Evolutionary conservation across 2,888 invertebrate species (phyloP).

Genomic region (Tipula vernalis): DNA sequence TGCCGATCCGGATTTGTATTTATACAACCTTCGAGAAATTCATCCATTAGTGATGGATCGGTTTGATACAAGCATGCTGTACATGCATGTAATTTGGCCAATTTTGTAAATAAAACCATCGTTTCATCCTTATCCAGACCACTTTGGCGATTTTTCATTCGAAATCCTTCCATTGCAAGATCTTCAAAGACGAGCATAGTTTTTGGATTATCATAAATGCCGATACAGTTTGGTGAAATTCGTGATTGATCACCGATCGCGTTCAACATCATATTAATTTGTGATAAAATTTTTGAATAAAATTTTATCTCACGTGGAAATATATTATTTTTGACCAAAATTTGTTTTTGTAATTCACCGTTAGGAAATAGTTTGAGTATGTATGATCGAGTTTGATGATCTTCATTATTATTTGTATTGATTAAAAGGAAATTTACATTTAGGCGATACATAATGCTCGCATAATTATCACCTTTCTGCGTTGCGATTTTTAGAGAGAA

Average conservation of each 20-base stretch:
- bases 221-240: slow-evolving; percentile 27
- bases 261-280: slow-evolving; percentile 26
- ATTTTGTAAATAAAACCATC: slow-evolving; percentile 37
- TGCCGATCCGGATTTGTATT: slow-evolving; percentile 31
- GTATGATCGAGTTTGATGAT: slow-evolving; percentile 27
- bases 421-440: slow-evolving; percentile 25
- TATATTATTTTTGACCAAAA: slow-evolving; percentile 26
- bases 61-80: slow-evolving; percentile 31
- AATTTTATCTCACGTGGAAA: slow-evolving; percentile 32
- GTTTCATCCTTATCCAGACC: slow-evolving; percentile 42
- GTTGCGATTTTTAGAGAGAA: slow-evolving; percentile 14
- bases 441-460: slow-evolving; percentile 33
- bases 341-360: slow-evolving; percentile 27
- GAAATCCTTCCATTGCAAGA: slow-evolving; percentile 39
- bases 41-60: slow-evolving; percentile 26
- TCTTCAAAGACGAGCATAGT: slow-evolving; percentile 41
- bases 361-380: slow-evolving; percentile 29
- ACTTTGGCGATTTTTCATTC: slow-evolving; percentile 37
- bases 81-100: slow-evolving; percentile 44
- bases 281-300: slow-evolving; percentile 30
- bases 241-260: slow-evolving; percentile 28
- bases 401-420: slow-evolving; percentile 18
- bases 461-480: slow-evolving; percentile 26
- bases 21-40: slow-evolving; percentile 29
- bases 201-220: slow-evolving; percentile 31